Evolutionary conservation across 2,888 invertebrate species (phyloP), one percentile per base, ranked within the genome.

Genomic region (Pocota personata): DNA sequence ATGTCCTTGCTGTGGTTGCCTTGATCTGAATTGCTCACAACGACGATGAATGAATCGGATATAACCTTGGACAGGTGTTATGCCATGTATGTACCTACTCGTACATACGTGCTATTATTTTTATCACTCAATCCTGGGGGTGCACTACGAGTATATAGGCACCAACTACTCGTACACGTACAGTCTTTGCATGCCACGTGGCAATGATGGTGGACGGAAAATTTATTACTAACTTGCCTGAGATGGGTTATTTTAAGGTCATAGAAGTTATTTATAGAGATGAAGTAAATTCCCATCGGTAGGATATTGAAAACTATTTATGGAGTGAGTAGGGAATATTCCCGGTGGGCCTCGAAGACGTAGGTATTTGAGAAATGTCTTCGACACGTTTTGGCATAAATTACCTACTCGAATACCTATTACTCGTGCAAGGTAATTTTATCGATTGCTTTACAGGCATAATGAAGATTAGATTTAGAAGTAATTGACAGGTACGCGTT

Each of bases 11-110:
- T 14, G 21, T 8, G 14, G 10, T 7, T 27, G 4, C 62, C 46
- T 62, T 62, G 46, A 62, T 46, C 62, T 62, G 62, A 30, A 62
- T 62, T 46, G 27, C 62, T 4, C 40, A 62, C 43, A 24, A 46
- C 14, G n/a, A 43, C 24, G 24, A 24, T 40, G 40, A 7, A 43
- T 43, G 37, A 40, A 60, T 43, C 12, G 30, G 16, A 14, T 14
- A 24, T 30, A 27, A 19, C 30, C 43, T 46, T 16, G 19, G 43
- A 46, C 62, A 62, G 43, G 46, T 62, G 46, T 43, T 40, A 1
- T 14, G 1, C 40, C 37, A 35, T 40, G 60, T 40, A 46, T 7
- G 12, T 1, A 12, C 21, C 19, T n/a, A 19, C 37, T 4, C 19
- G 24, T 7, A 24, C 14, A 16, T 27, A 12, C 5, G 46, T 43